phyloP scores from a whole-genome alignment of 2,888 invertebrate genomes.

The Deilephila porcellus region DNA sequence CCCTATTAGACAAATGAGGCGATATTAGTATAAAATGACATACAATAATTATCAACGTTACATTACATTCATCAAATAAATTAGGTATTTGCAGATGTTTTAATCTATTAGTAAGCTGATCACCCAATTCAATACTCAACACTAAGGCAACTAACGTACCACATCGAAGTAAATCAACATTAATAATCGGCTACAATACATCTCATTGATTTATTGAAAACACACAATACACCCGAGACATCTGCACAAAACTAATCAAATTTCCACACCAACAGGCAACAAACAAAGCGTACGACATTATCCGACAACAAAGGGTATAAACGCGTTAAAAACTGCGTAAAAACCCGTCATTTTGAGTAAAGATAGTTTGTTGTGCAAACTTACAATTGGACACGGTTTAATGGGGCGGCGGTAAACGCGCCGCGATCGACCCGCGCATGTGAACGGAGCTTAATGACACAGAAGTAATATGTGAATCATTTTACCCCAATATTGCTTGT shows the following conservation, averaged over 20 bases:
- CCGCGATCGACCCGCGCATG: constrained; percentile 67
- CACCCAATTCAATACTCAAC: not conserved
- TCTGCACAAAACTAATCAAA: constrained; percentile 80
- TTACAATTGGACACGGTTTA: constrained; percentile 78
- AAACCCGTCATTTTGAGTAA: constrained; percentile 80
- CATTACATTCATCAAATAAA: not conserved
- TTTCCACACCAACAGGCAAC: constrained; percentile 77
- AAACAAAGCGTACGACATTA: constrained; percentile 47
- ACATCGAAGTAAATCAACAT: constrained; percentile 32
- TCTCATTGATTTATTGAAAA: constrained; percentile 69
- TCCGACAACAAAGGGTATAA: constrained; percentile 65
- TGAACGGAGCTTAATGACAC: constrained; percentile 80
- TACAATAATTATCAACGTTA: not conserved
- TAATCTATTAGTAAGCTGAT: not conserved
- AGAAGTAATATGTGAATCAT: constrained; percentile 57
- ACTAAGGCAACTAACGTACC: not conserved
- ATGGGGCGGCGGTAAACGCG: constrained; percentile 79
- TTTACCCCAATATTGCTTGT: constrained; percentile 19
- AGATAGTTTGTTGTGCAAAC: constrained; percentile 82
- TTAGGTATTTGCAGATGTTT: too few species aligned
- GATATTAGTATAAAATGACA: too few species aligned
- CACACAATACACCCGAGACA: constrained; percentile 66
- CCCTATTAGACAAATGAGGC: too few species aligned
- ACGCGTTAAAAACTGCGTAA: constrained; percentile 75
- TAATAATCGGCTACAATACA: constrained; percentile 41